These are phyloP conservation scores for Drosophila pseudoobscura DNA, from an alignment of 1,140 invertebrate species.

Conservation along the genomic window DNA sequence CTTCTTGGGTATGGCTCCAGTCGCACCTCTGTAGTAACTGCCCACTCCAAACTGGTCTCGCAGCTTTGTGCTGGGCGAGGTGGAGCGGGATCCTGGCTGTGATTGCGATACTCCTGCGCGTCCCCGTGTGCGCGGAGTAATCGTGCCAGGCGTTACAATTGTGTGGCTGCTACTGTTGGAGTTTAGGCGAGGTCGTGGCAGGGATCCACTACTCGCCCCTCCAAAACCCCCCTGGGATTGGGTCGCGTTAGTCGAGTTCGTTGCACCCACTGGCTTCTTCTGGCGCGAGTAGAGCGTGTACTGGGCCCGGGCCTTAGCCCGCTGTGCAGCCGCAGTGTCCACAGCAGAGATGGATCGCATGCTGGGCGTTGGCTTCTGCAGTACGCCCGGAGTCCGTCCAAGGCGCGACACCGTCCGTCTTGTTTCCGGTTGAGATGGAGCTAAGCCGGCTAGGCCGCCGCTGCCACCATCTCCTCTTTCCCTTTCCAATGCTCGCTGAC, in stretches of 20 bases:
- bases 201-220: conserved; percentile 83
- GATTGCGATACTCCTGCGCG: conserved; percentile 92
- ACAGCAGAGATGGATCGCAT: conserved; percentile 95
- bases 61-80: conserved; percentile 92
- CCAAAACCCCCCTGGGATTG: conserved; percentile 85
- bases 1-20: conserved; percentile 83
- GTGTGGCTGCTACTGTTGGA: conserved; percentile 45
- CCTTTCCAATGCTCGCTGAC: conserved; percentile 91
- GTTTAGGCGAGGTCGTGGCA: conserved; percentile 58
- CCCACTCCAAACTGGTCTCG: conserved; percentile 84
- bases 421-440: conserved; percentile 31
- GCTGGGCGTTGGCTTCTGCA: conserved; percentile 82
- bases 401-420: conserved; percentile 64
- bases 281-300: conserved; percentile 91
- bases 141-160: conserved; percentile 77
- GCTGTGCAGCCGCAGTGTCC: conserved; percentile 93
- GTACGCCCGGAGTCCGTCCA: conserved; percentile 57
- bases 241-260: conserved; percentile 67
- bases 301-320: conserved; percentile 91
- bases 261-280: conserved; percentile 84
- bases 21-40: conserved; percentile 75
- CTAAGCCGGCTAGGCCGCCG: conserved; percentile 22
- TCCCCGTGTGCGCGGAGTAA: conserved; percentile 85
- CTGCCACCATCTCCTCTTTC: conserved; percentile 81
- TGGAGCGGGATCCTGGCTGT: conserved; percentile 92